Conservation (phyloP, 2,113 vertebrate genomes). For the Etia nguti region DNA sequence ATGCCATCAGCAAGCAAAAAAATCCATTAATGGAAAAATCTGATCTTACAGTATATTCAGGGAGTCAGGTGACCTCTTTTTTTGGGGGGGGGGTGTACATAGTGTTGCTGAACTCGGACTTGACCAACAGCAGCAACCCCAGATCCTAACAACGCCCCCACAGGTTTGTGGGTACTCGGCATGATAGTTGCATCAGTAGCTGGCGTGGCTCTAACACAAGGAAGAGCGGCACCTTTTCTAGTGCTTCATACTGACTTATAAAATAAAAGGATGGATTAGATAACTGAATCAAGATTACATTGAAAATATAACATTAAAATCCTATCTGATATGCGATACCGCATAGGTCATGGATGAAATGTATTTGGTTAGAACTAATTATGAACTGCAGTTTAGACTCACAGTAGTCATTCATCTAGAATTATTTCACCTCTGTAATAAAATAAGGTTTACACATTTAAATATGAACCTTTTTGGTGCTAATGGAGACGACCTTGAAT, state of each 20-base stretch:
- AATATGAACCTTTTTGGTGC: not conserved
- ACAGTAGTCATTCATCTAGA: not conserved
- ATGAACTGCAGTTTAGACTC: not conserved
- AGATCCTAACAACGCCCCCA: fast-evolving
- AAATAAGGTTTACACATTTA: not conserved
- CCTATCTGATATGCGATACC: too few species aligned
- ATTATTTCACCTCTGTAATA: not conserved
- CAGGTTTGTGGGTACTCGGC: not conserved
- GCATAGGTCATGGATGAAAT: not conserved
- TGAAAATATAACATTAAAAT: too few species aligned
- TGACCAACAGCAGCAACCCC: not conserved
- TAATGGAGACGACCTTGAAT: not conserved
- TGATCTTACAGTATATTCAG: not conserved
- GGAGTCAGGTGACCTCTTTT: not conserved
- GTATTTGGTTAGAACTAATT: not conserved
- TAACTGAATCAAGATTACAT: not conserved
- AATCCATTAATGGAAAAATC: not conserved
- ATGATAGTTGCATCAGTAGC: not conserved
- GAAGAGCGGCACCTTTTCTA: not conserved
- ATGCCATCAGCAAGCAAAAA: not conserved
- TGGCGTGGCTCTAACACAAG: not conserved
- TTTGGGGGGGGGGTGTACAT: not conserved
- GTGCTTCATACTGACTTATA: not conserved
- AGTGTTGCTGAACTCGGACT: fast-evolving
- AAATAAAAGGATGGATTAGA: not conserved